phyloP scores from a whole-genome alignment of 2,113 vertebrate genomes.

The Callorhinus ursinus region DNA sequence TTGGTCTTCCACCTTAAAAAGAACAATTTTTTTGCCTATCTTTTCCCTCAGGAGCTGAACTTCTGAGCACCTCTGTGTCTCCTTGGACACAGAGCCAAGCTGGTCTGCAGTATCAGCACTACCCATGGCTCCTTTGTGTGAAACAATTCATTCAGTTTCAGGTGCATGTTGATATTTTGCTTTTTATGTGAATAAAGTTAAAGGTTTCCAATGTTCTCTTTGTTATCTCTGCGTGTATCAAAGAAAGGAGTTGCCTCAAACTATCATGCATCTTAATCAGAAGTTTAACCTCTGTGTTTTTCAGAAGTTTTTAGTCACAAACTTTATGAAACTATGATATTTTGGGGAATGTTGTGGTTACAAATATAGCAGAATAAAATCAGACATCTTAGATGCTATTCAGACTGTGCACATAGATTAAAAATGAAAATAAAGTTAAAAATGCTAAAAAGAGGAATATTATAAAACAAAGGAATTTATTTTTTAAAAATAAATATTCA shows the following conservation, averaged over 20 bases:
- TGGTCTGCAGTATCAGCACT: background rate
- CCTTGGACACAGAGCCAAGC: background rate
- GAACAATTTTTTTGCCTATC: background rate
- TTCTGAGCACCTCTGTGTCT: background rate
- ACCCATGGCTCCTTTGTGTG: background rate
- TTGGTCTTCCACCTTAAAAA: background rate
- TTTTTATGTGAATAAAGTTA: background rate
- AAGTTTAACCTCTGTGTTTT: background rate
- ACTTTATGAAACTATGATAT: background rate
- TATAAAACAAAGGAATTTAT: background rate
- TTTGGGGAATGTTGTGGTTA: background rate
- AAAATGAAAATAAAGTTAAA: background rate
- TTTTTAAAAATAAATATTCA: slow-evolving; percentile 41
- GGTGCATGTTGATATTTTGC: background rate
- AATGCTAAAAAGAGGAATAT: background rate
- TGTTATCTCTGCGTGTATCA: background rate
- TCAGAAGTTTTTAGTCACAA: background rate
- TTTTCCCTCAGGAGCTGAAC: background rate
- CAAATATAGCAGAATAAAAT: background rate
- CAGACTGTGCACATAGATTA: background rate
- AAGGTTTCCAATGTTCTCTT: background rate
- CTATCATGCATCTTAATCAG: background rate
- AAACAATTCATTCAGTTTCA: background rate
- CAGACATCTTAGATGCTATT: background rate
- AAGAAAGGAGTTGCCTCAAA: background rate